Conservation (phyloP, 2,113 vertebrate genomes). For the Oncorhynchus masou region DNA sequence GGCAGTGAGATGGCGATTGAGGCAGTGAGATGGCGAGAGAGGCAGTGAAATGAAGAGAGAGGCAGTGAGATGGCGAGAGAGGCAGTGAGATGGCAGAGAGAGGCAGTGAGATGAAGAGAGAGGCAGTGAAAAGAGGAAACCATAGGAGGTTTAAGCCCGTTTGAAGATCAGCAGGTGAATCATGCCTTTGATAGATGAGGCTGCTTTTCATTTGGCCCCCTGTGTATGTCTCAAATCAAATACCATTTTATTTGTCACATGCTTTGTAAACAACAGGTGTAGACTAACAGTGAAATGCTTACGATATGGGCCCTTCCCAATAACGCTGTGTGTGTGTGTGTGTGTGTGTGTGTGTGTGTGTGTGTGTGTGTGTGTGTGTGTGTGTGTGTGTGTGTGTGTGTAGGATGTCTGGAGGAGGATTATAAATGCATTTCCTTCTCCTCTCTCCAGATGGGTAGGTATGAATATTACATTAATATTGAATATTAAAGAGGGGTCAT, state of each 20-base stretch:
- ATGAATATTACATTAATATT: no score
- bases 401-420: not conserved
- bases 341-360: not conserved
- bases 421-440: no score
- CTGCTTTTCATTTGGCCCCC: constrained; percentile 33
- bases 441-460: no score
- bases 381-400: not conserved
- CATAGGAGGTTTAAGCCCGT: no score
- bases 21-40: not conserved
- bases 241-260: no score
- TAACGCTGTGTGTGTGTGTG: not conserved
- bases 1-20: no score
- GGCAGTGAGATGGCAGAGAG: not conserved
- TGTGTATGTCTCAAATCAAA: not conserved
- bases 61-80: not conserved
- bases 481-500: no score
- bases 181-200: constrained; percentile 56
- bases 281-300: no score
- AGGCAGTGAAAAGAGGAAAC: constrained; percentile 9
- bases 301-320: no score
- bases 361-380: not conserved
- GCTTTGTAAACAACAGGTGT: no score
- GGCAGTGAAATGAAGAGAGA: not conserved
- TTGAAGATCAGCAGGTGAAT: constrained; percentile 66
- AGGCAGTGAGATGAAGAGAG: constrained; percentile 17